These are phyloP conservation scores for Oryctolagus cuniculus DNA, from an alignment of 2,113 vertebrate species.

Conservation along the genomic window DNA sequence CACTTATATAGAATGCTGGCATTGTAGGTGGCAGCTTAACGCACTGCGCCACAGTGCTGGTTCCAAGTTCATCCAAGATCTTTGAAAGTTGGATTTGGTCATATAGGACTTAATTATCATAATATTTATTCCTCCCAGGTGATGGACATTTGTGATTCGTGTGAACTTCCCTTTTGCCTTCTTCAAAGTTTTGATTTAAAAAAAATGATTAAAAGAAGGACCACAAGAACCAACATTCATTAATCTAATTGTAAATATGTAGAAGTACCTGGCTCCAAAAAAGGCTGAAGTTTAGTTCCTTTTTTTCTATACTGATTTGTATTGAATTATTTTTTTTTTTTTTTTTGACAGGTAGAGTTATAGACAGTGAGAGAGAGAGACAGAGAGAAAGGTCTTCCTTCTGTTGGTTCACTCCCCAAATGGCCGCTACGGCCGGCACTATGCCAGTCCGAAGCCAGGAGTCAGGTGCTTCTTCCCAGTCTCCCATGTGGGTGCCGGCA, in stretches of 20 bases:
- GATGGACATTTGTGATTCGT: not conserved
- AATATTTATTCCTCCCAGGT: not conserved
- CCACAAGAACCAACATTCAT: not conserved
- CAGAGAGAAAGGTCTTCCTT: too few relatives aligned
- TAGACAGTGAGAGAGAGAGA: too few relatives aligned
- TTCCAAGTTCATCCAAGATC: too few relatives aligned
- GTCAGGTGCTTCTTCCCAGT: too few relatives aligned
- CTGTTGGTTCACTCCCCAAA: too few relatives aligned
- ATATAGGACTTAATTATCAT: not conserved
- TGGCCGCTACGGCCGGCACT: too few relatives aligned
- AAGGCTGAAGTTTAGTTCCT: not conserved
- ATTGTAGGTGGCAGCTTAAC: too few relatives aligned
- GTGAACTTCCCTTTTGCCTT: slow-evolving; percentile 1
- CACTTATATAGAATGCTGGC: too few relatives aligned
- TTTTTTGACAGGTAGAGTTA: too few relatives aligned
- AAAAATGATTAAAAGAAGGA: not conserved
- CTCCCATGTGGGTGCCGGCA: too few relatives aligned
- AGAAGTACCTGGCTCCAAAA: not conserved
- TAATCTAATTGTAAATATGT: not conserved
- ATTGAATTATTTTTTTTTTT: not conserved
- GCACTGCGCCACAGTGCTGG: too few relatives aligned
- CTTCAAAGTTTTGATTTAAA: not conserved
- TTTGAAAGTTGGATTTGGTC: not conserved
- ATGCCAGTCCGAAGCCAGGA: too few relatives aligned
- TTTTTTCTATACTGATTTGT: not conserved